Evolutionary conservation across 2,888 invertebrate species (phyloP).

Genomic region (Parnassius glacialis): DNA sequence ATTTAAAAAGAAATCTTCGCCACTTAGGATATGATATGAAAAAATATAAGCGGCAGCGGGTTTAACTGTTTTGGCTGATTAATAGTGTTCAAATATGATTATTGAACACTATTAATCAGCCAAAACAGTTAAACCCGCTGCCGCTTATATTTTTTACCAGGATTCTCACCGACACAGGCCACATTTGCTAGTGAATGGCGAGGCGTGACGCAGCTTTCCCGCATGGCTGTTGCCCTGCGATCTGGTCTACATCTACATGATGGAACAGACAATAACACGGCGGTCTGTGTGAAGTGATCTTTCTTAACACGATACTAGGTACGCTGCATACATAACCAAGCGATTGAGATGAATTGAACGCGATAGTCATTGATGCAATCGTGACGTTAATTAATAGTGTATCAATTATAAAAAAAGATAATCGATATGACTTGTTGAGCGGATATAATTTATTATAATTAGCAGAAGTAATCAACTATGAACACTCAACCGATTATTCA

Average conservation of each 20-base stretch:
- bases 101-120: neutral
- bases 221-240: conserved; percentile 24
- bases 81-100: neutral
- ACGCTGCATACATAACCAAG: neutral
- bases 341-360: conserved; percentile 2
- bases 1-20: too few relatives aligned
- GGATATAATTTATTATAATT: too few relatives aligned
- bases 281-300: conserved; percentile 12
- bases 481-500: too few relatives aligned
- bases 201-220: conserved; percentile 37
- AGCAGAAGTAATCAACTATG: too few relatives aligned
- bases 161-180: conserved; percentile 12
- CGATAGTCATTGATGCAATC: neutral
- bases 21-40: too few relatives aligned
- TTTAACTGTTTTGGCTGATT: neutral
- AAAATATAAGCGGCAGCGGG: conserved; percentile 27
- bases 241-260: conserved; percentile 26
- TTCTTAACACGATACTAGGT: conserved; percentile 14
- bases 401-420: neutral
- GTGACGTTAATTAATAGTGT: neutral
- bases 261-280: conserved; percentile 20
- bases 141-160: conserved; percentile 22
- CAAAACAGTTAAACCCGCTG: conserved; percentile 15
- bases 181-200: conserved; percentile 38
- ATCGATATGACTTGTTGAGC: neutral